These are phyloP conservation scores for Ceratotherium simum DNA, from an alignment of 2,113 vertebrate genomes.

Conservation along the genomic window DNA sequence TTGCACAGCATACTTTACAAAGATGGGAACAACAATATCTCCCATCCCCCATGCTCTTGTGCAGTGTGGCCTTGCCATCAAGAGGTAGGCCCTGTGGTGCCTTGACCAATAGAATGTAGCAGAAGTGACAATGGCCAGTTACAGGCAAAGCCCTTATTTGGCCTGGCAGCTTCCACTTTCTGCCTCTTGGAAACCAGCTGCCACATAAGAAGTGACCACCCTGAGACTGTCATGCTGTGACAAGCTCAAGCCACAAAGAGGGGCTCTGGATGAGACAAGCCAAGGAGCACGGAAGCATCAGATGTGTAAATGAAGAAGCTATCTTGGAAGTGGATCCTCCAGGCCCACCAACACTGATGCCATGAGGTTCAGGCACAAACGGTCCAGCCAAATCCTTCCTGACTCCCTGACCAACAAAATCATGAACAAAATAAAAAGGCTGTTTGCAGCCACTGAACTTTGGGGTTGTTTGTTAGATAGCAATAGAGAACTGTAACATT, in stretches of 20 bases:
- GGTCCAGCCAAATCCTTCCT: background rate
- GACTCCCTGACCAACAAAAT: background rate
- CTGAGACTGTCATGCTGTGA: background rate
- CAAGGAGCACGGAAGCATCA: background rate
- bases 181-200: background rate
- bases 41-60: background rate
- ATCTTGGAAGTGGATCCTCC: background rate
- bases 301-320: background rate
- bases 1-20: background rate
- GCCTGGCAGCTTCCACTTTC: background rate
- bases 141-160: background rate
- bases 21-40: background rate
- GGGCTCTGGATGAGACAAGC: background rate
- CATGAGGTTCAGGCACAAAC: background rate
- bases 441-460: background rate
- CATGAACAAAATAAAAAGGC: background rate
- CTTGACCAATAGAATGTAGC: background rate
- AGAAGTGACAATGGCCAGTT: background rate
- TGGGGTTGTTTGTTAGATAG: background rate
- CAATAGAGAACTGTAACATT: background rate
- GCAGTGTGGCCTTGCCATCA: background rate
- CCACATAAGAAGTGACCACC: background rate
- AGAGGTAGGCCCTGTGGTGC: no score
- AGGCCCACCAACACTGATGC: background rate
- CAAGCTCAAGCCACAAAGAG: no score